Evolutionary conservation across 2,797 vertebrate genomes (phyloP), one percentile per base, ranked within the genome.

Genomic region (Gorsachius magnificus): DNA sequence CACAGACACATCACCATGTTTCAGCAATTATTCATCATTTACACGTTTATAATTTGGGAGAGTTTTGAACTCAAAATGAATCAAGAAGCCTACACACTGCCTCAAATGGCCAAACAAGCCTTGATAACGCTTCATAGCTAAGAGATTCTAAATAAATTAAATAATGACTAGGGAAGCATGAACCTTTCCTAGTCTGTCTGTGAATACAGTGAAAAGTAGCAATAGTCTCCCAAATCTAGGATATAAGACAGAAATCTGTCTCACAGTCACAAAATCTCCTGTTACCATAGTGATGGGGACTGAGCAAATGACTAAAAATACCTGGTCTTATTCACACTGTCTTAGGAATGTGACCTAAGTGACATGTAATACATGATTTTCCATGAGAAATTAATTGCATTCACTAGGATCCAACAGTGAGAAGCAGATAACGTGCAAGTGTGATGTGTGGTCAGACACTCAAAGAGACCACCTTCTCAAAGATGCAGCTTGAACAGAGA

Each of bases 211-310:
- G 28, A 68, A 65, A 94, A 94, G 87, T 93, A 92, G 54, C 51
- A 94, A 93, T 79, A 89, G 86, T 93, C 69, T 95, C 75, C 76
- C 87, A 96, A 96, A 96, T 78, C 89, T 95, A 94, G 80, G 86
- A 91, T 94, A 68, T 85, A 89, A 96, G 68, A 94, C 57, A 83
- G 95, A 98, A 97, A 90, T 91, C 84, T 95, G 83, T 93, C 91
- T 94, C 83, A 33, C 54, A 78, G 89, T 94, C 92, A 95, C 68
- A 96, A 96, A 89, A 90, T 87, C 88, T 94, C 91, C 90, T 83
- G 97, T 97, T 97, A 96, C 97, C 97, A 98, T 97, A 97, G 97
- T 69, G 93, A 98, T 93, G 83, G 92, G 89, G 91, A 96, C 86
- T 79, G 92, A 95, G 86, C 70, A 96, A 92, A 92, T 0, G 85